Evolutionary conservation across 2,888 invertebrate genomes (phyloP).

Genomic region (Ormyrus rosae): DNA sequence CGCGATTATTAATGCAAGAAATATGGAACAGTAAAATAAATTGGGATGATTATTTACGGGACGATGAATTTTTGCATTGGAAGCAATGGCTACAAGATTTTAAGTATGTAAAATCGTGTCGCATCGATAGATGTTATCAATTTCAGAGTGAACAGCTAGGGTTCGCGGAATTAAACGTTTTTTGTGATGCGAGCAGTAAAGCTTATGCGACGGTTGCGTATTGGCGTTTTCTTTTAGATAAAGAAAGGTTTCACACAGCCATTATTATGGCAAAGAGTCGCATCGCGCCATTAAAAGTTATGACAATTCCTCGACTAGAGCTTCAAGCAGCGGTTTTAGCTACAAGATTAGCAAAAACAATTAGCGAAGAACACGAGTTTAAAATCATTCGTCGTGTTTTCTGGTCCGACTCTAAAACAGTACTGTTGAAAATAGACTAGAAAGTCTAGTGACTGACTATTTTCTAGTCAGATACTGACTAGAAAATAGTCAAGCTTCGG

Average conservation of each 20-base stretch:
- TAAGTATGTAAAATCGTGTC: not conserved
- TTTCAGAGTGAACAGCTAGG: not conserved
- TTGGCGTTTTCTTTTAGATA: not conserved
- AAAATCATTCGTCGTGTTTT: not conserved
- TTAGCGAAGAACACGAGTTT: constrained; percentile 9
- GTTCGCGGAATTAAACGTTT: not conserved
- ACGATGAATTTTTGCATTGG: constrained; percentile 4
- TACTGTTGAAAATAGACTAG: too few species aligned
- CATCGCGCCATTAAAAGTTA: not conserved
- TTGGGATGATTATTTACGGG: constrained; percentile 14
- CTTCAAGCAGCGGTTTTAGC: constrained; percentile 15
- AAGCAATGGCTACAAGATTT: constrained; percentile 6
- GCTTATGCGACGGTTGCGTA: constrained; percentile 10
- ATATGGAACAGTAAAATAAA: constrained; percentile 21
- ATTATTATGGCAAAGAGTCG: constrained; percentile 22
- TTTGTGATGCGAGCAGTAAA: constrained; percentile 20
- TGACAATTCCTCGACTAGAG: constrained; percentile 14
- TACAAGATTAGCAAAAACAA: constrained; percentile 3
- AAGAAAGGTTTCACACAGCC: not conserved
- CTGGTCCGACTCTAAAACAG: constrained; percentile 18
- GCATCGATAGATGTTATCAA: constrained; percentile 20
- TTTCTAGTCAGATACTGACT: too few species aligned
- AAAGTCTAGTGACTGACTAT: too few species aligned
- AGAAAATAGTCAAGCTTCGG: not conserved
- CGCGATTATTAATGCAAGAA: constrained; percentile 6